Conservation (phyloP, 37 sponge, comb jelly and placozoan genomes). For the Beroe forskalii region DNA sequence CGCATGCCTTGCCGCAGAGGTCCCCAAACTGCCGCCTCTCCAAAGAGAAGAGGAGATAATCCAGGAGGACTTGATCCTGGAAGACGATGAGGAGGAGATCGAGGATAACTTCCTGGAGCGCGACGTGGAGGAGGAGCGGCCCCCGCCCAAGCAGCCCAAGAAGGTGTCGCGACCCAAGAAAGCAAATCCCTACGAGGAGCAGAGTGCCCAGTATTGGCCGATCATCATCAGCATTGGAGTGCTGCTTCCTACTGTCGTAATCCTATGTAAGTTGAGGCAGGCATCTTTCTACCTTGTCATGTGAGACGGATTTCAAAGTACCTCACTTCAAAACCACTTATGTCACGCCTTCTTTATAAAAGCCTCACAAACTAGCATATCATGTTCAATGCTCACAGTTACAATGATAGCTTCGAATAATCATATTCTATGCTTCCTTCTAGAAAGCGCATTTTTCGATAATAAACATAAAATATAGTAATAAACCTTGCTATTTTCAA, state of each 20-base stretch:
- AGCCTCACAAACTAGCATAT: too few relatives aligned
- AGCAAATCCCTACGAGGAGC: slow-evolving; percentile 82
- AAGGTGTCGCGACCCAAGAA: slow-evolving; percentile 79
- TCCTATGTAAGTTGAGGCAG: slow-evolving; percentile 74
- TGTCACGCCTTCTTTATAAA: too few relatives aligned
- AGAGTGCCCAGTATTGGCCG: slow-evolving; percentile 89
- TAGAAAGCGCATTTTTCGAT: too few relatives aligned
- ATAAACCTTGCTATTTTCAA: too few relatives aligned
- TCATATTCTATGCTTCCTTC: too few relatives aligned
- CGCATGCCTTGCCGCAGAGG: too few relatives aligned
- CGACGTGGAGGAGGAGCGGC: neutral
- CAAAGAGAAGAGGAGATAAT: slow-evolving; percentile 67
- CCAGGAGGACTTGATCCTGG: slow-evolving; percentile 49
- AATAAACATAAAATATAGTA: too few relatives aligned
- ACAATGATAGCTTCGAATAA: too few relatives aligned
- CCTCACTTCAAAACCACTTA: too few relatives aligned
- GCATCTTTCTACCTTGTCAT: neutral
- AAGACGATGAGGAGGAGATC: neutral
- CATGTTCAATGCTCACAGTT: too few relatives aligned
- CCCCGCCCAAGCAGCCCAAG: slow-evolving; percentile 70
- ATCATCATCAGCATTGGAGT: slow-evolving; percentile 86
- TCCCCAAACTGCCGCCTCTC: slow-evolving; percentile 77
- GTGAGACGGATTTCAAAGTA: neutral
- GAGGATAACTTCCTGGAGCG: neutral
- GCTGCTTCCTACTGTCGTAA: slow-evolving; percentile 87